Evolutionary conservation across 1,140 invertebrate genomes (phyloP), one percentile per base, ranked within the genome.

Genomic region (Pseudomyrmex flavicornis): DNA sequence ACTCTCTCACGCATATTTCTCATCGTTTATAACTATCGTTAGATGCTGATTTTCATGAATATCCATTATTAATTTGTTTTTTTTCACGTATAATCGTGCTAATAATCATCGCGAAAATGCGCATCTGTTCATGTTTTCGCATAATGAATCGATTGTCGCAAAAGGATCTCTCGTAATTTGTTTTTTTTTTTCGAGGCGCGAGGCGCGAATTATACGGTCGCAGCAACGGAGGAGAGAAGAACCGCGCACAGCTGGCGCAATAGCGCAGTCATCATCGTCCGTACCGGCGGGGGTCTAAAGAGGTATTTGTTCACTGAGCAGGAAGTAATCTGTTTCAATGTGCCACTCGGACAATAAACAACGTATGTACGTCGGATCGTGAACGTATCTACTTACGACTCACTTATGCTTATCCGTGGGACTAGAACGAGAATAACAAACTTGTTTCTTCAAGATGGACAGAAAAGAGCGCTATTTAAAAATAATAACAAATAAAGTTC

Each of bases 281-380:
- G 44, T 66, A 68, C 52, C 61, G 56, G 20, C 17, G 58, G 35
- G 48, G 15, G 20, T 12, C 12, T 52, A 20, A 69, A 70, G 65
- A 22, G 44, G 48, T 76, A 79, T 91, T 88, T 86, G 84, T 82
- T 70, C 84, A 82, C 84, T 90, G 88, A 91, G 86, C 87, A 92
- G 91, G 92, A 92, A 92, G 89, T 90, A 92, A 92, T 92, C 91
- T 91, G 85, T 91, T 88, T 92, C 89, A 92, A 92, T 92, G 85
- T 87, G 74, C 75, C 84, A 88, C 70, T 84, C 83, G 73, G 46
- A 15, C 66, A 75, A 84, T 86, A 74, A 86, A 72, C 54, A 82
- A 75, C 56, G 63, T 72, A 35, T 35, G 22, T 75, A 74, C 77
- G 56, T 63, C 15, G 46, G 52, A 69, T 12, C 35, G 35, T n/a